Conservation (phyloP, 2,888 invertebrate genomes). For the Hypomecis punctinalis region DNA sequence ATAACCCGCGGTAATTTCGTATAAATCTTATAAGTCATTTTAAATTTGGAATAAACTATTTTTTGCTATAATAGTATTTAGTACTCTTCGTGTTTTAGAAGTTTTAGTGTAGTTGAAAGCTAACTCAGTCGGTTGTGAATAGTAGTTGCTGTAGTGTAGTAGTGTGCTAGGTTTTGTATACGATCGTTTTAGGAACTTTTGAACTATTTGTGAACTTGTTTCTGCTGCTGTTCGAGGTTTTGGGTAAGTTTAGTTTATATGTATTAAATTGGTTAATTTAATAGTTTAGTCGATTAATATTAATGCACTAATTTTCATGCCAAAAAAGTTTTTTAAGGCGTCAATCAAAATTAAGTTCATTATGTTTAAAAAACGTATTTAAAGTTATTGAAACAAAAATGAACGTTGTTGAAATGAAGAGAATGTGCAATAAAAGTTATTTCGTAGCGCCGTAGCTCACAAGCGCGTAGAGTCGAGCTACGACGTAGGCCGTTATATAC, state of each 20-base stretch:
- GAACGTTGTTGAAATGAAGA: background rate
- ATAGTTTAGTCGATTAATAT: background rate
- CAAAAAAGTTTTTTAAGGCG: conserved; percentile 24
- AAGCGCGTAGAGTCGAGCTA: background rate
- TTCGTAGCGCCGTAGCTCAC: background rate
- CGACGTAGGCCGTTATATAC: background rate
- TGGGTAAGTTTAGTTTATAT: conserved; percentile 33
- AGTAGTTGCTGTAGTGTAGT: conserved; percentile 51
- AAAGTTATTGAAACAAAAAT: background rate
- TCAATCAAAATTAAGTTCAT: background rate
- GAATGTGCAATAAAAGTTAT: background rate
- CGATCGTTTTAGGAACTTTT: conserved; percentile 32
- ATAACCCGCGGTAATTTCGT: conserved; percentile 10
- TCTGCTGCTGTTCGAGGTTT: conserved; percentile 15
- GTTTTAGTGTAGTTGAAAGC: conserved; percentile 50
- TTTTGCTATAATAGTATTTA: conserved; percentile 21
- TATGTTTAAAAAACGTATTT: background rate
- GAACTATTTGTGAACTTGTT: conserved; percentile 28
- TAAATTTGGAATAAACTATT: conserved; percentile 20
- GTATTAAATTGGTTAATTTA: too few species aligned
- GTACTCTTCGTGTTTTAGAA: conserved; percentile 42
- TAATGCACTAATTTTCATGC: conserved; percentile 22
- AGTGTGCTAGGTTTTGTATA: conserved; percentile 55
- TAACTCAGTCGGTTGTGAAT: conserved; percentile 65
- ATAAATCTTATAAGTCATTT: conserved; percentile 10